These are phyloP conservation scores for Strigamia maritima DNA, from an alignment of 2,888 invertebrate species.

Conservation along the genomic window DNA sequence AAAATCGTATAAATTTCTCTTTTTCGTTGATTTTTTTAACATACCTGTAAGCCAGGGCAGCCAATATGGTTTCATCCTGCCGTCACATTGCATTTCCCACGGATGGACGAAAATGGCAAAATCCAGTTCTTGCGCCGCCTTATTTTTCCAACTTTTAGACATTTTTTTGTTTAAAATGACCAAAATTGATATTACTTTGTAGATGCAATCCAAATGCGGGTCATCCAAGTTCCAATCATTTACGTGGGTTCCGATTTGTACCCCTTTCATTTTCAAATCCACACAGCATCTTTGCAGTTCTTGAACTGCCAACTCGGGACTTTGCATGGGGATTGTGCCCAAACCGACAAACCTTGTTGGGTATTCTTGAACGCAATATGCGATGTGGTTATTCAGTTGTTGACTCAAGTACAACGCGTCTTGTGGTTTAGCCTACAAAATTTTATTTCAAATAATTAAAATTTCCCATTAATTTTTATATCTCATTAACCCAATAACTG, in stretches of 20 bases:
- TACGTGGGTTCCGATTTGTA: slow-evolving; percentile 60
- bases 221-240: slow-evolving; percentile 59
- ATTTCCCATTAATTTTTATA: neutral
- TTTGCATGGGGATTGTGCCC: slow-evolving; percentile 59
- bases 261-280: slow-evolving; percentile 54
- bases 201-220: slow-evolving; percentile 55
- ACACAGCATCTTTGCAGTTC: slow-evolving; percentile 56
- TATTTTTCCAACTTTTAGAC: slow-evolving; percentile 34
- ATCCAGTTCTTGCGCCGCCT: slow-evolving; percentile 56
- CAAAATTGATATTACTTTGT: slow-evolving; percentile 51
- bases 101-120: slow-evolving; percentile 59
- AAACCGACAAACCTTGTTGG: slow-evolving; percentile 57
- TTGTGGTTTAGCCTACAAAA: slow-evolving; percentile 55
- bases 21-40: no score
- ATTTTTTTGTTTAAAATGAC: neutral
- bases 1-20: neutral
- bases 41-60: slow-evolving; percentile 60
- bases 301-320: slow-evolving; percentile 55
- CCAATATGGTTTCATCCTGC: slow-evolving; percentile 58
- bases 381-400: slow-evolving; percentile 58
- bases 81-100: slow-evolving; percentile 59
- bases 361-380: slow-evolving; percentile 52
- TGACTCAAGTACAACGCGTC: slow-evolving; percentile 56
- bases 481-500: slow-evolving; percentile 56
- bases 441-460: neutral